Evolutionary conservation across 1,140 invertebrate species (phyloP), one percentile per base, ranked within the genome.

Genomic region (Heliconius hermathena): DNA sequence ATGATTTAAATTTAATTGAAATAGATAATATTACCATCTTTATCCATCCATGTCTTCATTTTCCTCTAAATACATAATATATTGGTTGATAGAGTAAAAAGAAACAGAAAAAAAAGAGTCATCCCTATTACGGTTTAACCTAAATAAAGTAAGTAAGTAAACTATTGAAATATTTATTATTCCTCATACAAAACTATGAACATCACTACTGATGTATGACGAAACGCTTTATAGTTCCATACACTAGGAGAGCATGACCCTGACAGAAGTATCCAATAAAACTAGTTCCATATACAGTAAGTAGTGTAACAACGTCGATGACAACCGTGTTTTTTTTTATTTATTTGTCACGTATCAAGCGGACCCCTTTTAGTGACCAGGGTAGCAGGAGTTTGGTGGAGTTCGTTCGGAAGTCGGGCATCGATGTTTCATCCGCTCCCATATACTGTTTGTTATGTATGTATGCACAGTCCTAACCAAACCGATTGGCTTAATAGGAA

Each of bases 191-290:
- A n/a, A 46, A 46, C 41, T 46, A 54, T 54, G 20, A 54, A n/a
- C 60, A 66, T 9, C 26, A 66, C 26, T 66, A 66, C 22, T 29
- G 26, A 66, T 66, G 60, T 66, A 66, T 66, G 60, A 66, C 60
- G 60, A 66, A 66, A 66, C 60, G 60, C 60, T 66, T 66, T 66
- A 66, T 66, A 66, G 60, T 66, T 66, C 60, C 4, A 29, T 66
- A 6, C 22, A 66, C 60, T 26, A 66, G 60, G 60, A 29, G 9
- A 66, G 60, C 60, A 66, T 29, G 11, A 66, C 60, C 26, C 4
- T 13, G 26, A 66, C 60, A 16, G 26, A 66, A 18, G 60, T 66
- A 66, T 66, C 22, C 60, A 13, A 66, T 66, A 29, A 66, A 66
- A 66, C 60, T 66, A 66, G 60, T 66, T 66, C 60, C 60, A 66